These are phyloP conservation scores for Dioctria rufipes DNA, from an alignment of 2,888 invertebrate genomes.

Conservation along the genomic window DNA sequence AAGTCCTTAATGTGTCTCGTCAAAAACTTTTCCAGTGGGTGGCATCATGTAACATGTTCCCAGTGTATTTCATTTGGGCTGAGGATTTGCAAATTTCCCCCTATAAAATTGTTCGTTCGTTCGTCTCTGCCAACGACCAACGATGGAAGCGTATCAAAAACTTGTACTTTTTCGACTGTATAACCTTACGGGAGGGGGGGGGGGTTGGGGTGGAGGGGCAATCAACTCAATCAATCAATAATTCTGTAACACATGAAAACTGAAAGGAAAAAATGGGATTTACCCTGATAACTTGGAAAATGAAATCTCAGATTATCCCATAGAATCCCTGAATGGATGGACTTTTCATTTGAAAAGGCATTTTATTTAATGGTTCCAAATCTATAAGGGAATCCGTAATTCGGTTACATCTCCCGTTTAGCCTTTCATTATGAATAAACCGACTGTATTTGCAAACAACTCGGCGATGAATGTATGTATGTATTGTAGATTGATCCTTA, in stretches of 20 bases:
- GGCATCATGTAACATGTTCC: no score
- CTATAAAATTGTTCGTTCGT: background rate
- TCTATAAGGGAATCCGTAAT: constrained; percentile 21
- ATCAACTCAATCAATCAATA: constrained; percentile 16
- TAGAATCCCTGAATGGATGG: constrained; percentile 10
- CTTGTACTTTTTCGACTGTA: background rate
- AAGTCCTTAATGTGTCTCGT: constrained; percentile 24
- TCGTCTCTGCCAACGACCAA: no score
- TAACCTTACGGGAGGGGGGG: no score
- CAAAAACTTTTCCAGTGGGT: constrained; percentile 25
- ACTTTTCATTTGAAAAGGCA: constrained; percentile 20
- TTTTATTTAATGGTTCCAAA: constrained; percentile 33
- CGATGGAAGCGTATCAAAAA: background rate
- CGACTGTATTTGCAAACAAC: background rate
- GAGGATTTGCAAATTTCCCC: background rate
- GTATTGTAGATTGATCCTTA: no score
- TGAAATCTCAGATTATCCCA: constrained; percentile 30
- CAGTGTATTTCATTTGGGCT: background rate
- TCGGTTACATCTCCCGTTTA: background rate
- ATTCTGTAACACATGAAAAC: constrained; percentile 39
- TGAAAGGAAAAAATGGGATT: background rate
- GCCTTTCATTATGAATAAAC: constrained; percentile 25
- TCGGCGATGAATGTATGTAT: background rate
- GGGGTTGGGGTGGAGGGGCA: no score
- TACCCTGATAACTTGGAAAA: background rate